Percentiles rank a stretch among this genome's conserved stretches.
Conservation (phyloP, 2,888 invertebrate species). For the Tetragonula carbonaria region DNA sequence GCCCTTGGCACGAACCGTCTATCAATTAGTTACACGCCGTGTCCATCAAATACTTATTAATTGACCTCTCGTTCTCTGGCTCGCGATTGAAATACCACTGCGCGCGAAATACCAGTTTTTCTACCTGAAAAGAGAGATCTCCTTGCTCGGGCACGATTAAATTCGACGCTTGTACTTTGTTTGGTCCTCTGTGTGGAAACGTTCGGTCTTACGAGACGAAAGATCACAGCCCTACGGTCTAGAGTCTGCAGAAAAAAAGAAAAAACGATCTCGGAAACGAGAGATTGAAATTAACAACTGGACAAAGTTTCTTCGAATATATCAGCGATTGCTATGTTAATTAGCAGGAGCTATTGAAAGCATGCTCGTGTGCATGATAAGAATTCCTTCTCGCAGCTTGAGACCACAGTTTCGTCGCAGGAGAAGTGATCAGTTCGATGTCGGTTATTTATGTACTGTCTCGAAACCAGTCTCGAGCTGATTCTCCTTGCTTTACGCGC, state of each 20-base stretch:
- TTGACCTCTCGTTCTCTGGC: slow-evolving; percentile 7
- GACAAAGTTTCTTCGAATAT: neutral
- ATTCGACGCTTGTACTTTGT: neutral
- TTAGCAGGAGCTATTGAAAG: neutral
- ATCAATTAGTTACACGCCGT: slow-evolving; percentile 38
- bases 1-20: neutral
- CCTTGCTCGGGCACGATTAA: neutral
- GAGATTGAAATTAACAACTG: neutral
- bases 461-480: neutral
- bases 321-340: neutral
- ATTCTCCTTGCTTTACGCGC: neutral
- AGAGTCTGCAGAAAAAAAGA: neutral
- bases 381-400: neutral
- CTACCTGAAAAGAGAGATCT: too few relatives aligned
- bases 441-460: slow-evolving; percentile 7
- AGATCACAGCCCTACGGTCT: neutral
- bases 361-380: neutral
- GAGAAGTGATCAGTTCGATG: neutral
- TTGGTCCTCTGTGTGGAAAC: neutral
- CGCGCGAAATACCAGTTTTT: neutral
- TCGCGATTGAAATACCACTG: slow-evolving; percentile 27
- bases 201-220: neutral
- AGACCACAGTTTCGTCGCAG: neutral
- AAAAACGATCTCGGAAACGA: neutral
- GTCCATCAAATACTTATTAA: slow-evolving; percentile 35